A percentile compares a stretch with the other conserved stretches of the same genome.
Conservation (phyloP, 2,797 vertebrate species). For the Phalloptychus januarius region DNA sequence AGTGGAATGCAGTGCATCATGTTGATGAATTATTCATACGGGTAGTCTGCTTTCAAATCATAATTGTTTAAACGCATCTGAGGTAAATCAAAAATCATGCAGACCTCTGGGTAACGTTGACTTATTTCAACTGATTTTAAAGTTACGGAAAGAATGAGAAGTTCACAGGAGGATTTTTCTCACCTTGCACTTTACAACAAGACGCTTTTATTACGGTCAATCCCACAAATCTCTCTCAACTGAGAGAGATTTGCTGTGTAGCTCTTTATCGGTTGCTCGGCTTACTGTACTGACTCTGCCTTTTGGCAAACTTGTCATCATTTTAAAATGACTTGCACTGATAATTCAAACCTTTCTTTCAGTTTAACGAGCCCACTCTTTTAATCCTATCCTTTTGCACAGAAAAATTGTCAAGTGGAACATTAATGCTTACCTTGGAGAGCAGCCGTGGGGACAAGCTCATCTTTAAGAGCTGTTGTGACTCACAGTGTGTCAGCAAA, state of each 20-base stretch:
- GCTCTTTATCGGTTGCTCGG: constrained; percentile 24
- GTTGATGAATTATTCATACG: constrained; percentile 17
- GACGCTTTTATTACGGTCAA: constrained; percentile 23
- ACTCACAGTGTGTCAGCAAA: constrained; percentile 38
- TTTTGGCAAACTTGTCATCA: constrained; percentile 38
- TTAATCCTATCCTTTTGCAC: constrained; percentile 2
- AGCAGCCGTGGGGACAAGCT: constrained; percentile 4
- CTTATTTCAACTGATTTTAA: constrained; percentile 12
- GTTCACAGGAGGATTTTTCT: constrained; percentile 16
- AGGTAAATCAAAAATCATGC: constrained; percentile 2
- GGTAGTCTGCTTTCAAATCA: constrained; percentile 16
- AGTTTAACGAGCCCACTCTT: constrained; percentile 21
- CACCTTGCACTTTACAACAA: constrained; percentile 23
- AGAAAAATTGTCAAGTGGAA: constrained; percentile 16
- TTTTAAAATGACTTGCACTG: constrained; percentile 27
- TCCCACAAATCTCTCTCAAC: background rate
- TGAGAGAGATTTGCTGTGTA: constrained; percentile 28
- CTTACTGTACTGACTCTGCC: constrained; percentile 21
- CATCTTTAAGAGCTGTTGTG: constrained; percentile 30
- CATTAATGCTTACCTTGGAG: constrained; percentile 16
- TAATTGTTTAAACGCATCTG: constrained; percentile 2
- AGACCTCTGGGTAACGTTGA: background rate
- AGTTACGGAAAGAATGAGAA: constrained; percentile 9
- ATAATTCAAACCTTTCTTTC: constrained; percentile 10
- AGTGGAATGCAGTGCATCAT: constrained; percentile 22